Conservation (phyloP, 2,113 vertebrate genomes). For the Ameiurus melas region DNA sequence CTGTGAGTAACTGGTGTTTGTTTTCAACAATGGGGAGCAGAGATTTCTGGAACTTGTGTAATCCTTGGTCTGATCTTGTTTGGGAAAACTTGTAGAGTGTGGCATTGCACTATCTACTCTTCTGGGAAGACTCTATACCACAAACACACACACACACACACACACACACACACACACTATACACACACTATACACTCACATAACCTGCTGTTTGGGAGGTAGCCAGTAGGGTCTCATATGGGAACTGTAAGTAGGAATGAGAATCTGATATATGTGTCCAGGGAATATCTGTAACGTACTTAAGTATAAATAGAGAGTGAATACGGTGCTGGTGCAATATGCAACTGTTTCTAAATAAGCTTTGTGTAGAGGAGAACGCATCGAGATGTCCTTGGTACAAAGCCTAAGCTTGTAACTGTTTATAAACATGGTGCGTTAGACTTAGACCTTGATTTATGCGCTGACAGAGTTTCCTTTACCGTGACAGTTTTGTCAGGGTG, state of each 20-base stretch:
- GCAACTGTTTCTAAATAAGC: not conserved
- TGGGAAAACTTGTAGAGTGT: not conserved
- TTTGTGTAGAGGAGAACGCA: not conserved
- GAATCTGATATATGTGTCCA: not conserved
- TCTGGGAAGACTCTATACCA: too few relatives aligned
- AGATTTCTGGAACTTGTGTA: slow-evolving; percentile 5
- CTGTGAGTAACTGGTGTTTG: not conserved
- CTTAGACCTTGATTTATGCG: not conserved
- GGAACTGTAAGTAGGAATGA: not conserved
- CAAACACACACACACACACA: not conserved
- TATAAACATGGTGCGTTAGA: not conserved
- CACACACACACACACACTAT: not conserved
- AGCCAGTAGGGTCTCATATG: not conserved
- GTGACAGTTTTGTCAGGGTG: not conserved
- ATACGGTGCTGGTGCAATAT: not conserved
- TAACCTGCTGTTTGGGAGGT: not conserved
- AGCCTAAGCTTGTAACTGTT: slow-evolving; percentile 7
- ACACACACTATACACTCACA: not conserved
- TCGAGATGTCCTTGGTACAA: not conserved
- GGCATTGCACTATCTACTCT: not conserved
- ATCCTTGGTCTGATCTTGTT: not conserved
- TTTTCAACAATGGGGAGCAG: not conserved
- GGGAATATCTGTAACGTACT: not conserved
- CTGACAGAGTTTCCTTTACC: not conserved
- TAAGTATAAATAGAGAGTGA: not conserved